A percentile compares a stretch with the other conserved stretches of the same genome.
These are phyloP conservation scores for Chloroclysta siterata DNA, from an alignment of 2,888 invertebrate species.

Conservation along the genomic window DNA sequence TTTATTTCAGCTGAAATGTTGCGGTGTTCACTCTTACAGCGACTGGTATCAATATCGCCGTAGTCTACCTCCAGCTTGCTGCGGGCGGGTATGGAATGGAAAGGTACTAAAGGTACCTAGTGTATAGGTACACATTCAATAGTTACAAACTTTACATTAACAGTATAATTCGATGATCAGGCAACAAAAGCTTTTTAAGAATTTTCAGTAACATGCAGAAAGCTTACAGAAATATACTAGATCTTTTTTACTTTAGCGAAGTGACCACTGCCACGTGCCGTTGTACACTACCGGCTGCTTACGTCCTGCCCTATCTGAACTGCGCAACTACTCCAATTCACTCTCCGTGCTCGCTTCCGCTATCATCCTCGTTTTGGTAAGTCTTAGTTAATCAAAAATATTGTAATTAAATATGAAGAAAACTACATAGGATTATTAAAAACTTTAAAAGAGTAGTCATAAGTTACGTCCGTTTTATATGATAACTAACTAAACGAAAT, in stretches of 20 bases:
- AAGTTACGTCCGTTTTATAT: no score
- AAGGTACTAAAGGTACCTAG: constrained; percentile 59
- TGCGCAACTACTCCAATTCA: constrained; percentile 64
- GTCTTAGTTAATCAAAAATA: neutral
- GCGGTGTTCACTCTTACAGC: constrained; percentile 66
- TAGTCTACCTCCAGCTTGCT: constrained; percentile 67
- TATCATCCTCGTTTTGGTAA: constrained; percentile 70
- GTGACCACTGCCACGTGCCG: constrained; percentile 59
- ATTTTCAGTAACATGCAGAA: no score
- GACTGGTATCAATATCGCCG: constrained; percentile 69
- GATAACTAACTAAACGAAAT: no score
- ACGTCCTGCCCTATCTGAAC: constrained; percentile 61
- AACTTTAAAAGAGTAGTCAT: no score
- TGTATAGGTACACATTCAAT: no score
- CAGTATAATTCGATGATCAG: no score
- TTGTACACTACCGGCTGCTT: constrained; percentile 62
- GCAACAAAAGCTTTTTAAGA: no score
- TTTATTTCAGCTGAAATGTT: constrained; percentile 65
- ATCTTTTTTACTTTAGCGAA: constrained; percentile 44
- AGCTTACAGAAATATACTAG: no score
- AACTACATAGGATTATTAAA: no score
- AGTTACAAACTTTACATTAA: no score
- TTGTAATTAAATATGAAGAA: no score
- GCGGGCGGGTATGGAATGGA: constrained; percentile 62
- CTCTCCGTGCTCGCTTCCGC: constrained; percentile 63